phyloP scores from a whole-genome alignment of 2,797 vertebrate genomes.

The Sorex maritimensis region DNA sequence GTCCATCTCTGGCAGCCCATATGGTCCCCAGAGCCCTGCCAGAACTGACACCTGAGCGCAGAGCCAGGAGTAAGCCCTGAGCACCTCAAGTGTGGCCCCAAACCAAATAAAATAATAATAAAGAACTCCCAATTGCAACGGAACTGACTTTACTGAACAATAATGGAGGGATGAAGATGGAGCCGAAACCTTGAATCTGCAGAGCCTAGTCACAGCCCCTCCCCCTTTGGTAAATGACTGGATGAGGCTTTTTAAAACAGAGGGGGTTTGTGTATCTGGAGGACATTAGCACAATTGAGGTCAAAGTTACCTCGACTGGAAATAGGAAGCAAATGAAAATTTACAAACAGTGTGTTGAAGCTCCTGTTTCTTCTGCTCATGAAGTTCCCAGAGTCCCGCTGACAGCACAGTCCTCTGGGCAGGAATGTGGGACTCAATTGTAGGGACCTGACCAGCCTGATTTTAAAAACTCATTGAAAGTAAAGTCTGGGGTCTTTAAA shows the following conservation, averaged over 20 bases:
- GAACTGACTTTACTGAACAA: neutral
- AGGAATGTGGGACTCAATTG: neutral
- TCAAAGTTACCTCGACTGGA: neutral
- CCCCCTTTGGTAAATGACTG: no score
- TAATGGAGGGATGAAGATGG: neutral
- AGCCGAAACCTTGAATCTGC: neutral
- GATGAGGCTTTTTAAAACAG: neutral
- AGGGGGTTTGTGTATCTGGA: neutral
- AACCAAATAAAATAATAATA: no score
- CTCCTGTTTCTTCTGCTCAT: neutral
- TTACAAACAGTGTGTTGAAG: neutral
- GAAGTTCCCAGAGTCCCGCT: no score
- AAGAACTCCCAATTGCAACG: neutral
- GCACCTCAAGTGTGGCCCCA: no score
- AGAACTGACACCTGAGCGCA: no score
- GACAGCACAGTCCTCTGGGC: no score
- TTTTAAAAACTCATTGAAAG: neutral
- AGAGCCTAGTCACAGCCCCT: neutral
- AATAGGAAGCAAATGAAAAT: neutral
- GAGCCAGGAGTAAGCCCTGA: no score
- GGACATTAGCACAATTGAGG: neutral
- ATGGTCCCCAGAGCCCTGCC: no score
- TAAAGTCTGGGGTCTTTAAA: neutral
- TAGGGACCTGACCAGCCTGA: neutral
- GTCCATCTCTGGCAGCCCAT: no score